Percentiles rank a stretch among this genome's conserved stretches.
These are phyloP conservation scores for Gambelia wislizenii DNA, from an alignment of 2,797 vertebrate genomes.

Conservation along the genomic window DNA sequence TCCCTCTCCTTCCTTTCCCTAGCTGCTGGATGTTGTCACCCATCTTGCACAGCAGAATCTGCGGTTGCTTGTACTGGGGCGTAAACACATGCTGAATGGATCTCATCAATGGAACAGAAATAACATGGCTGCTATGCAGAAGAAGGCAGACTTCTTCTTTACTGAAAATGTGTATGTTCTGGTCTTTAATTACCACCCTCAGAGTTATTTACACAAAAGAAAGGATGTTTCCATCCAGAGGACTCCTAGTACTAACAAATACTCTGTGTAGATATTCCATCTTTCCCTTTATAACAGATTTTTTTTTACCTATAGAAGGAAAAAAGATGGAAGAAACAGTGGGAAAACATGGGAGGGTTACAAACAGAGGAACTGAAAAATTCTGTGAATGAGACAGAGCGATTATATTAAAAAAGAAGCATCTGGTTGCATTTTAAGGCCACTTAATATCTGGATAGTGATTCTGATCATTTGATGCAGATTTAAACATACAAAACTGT, in stretches of 20 bases:
- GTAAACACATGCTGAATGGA: slow-evolving; percentile 90
- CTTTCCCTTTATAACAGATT: not conserved
- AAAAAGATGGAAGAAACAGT: not conserved
- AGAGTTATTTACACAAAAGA: slow-evolving; percentile 3
- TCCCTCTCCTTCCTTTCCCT: slow-evolving; percentile 64
- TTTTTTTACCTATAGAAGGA: not conserved
- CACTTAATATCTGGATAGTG: not conserved
- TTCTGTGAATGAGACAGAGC: not conserved
- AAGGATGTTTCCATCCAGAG: not conserved
- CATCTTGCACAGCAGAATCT: slow-evolving; percentile 80
- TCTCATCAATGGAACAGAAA: slow-evolving; percentile 80
- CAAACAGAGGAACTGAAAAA: not conserved
- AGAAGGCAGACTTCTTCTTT: slow-evolving; percentile 93
- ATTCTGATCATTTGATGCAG: not conserved
- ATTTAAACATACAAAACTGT: not conserved
- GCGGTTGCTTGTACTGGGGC: slow-evolving; percentile 89
- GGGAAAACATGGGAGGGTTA: not conserved
- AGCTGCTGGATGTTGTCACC: slow-evolving; percentile 88
- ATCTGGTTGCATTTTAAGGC: not conserved
- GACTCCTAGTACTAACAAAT: not conserved
- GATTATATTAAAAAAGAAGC: not conserved
- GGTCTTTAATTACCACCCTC: slow-evolving; percentile 25
- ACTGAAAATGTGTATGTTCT: slow-evolving; percentile 91
- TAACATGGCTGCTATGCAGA: slow-evolving; percentile 85
- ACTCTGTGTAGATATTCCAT: not conserved